A percentile compares a stretch with the other conserved stretches of the same genome.
These are phyloP conservation scores for Albula glossodonta DNA, from an alignment of 2,113 vertebrate species.

Conservation along the genomic window DNA sequence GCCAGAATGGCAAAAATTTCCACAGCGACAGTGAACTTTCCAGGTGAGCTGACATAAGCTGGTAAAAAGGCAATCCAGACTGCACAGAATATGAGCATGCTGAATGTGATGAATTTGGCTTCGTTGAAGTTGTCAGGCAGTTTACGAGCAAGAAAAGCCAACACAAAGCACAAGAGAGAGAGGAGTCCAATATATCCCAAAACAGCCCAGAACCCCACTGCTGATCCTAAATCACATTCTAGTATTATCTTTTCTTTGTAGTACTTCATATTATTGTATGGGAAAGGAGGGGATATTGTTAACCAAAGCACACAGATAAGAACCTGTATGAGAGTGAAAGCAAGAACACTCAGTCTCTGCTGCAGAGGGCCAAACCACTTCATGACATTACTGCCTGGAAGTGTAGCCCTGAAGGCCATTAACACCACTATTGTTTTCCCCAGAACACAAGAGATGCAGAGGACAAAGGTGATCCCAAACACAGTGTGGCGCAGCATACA, in stretches of 20 bases:
- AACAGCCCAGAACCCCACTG: background rate
- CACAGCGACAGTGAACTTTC: slow-evolving; percentile 5
- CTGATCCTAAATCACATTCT: background rate
- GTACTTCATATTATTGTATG: background rate
- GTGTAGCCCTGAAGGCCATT: slow-evolving; percentile 8
- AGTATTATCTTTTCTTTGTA: slow-evolving; percentile 9
- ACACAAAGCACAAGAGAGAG: background rate
- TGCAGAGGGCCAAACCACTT: background rate
- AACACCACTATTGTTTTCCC: slow-evolving; percentile 9
- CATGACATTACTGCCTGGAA: slow-evolving; percentile 3
- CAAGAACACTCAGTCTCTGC: slow-evolving; percentile 6
- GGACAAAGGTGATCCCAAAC: slow-evolving; percentile 5
- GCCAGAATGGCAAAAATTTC: background rate
- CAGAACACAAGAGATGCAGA: slow-evolving; percentile 9
- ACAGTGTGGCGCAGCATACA: slow-evolving; percentile 6
- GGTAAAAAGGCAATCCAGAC: slow-evolving; percentile 2
- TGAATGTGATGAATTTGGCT: slow-evolving; percentile 2
- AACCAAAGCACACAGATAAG: slow-evolving; percentile 5
- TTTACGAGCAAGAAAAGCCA: slow-evolving; percentile 1
- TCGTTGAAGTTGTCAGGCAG: slow-evolving; percentile 4
- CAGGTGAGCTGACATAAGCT: slow-evolving; percentile 6
- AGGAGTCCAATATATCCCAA: background rate
- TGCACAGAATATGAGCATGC: slow-evolving; percentile 6
- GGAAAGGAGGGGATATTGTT: slow-evolving; percentile 4
- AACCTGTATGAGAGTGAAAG: background rate